phyloP scores from a whole-genome alignment of 2,888 invertebrate species.

The Odontocerum albicorne region DNA sequence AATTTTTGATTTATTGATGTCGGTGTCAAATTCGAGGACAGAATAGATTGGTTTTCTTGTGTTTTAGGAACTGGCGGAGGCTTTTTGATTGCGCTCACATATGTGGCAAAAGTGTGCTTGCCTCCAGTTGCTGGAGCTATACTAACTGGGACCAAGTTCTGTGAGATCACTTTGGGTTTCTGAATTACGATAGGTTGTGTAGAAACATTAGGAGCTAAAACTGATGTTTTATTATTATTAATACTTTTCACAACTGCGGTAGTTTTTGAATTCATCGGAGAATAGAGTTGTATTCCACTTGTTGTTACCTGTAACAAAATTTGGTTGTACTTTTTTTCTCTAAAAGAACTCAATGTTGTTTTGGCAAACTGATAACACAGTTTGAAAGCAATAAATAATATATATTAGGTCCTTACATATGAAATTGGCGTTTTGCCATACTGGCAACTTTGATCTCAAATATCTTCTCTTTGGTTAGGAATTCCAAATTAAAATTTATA shows the following conservation, averaged over 20 bases:
- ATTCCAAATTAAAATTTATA: too few relatives aligned
- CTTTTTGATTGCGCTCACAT: slow-evolving; percentile 60
- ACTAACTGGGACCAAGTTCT: slow-evolving; percentile 56
- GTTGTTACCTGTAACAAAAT: slow-evolving; percentile 46
- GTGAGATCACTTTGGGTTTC: slow-evolving; percentile 54
- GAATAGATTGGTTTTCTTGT: slow-evolving; percentile 48
- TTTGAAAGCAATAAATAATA: too few relatives aligned
- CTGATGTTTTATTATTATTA: slow-evolving; percentile 48
- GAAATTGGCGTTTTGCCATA: too few relatives aligned
- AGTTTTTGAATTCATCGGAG: slow-evolving; percentile 48
- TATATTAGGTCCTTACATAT: too few relatives aligned
- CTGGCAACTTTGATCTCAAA: too few relatives aligned
- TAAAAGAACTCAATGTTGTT: too few relatives aligned
- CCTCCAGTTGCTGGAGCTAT: slow-evolving; percentile 47
- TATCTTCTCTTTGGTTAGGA: too few relatives aligned
- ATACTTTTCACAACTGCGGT: slow-evolving; percentile 51
- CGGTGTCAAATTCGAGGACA: slow-evolving; percentile 33
- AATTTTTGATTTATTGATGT: slow-evolving; percentile 53
- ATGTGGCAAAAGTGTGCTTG: slow-evolving; percentile 58
- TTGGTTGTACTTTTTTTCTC: too few relatives aligned
- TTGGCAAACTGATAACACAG: too few relatives aligned
- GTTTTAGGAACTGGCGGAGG: slow-evolving; percentile 46
- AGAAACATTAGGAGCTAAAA: slow-evolving; percentile 49
- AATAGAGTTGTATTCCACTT: slow-evolving; percentile 52
- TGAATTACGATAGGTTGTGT: slow-evolving; percentile 61